A percentile compares a stretch with the other conserved stretches of the same genome.
Evolutionary conservation across 2,888 invertebrate species (phyloP).

Genomic region (Pyrgus malvae): DNA sequence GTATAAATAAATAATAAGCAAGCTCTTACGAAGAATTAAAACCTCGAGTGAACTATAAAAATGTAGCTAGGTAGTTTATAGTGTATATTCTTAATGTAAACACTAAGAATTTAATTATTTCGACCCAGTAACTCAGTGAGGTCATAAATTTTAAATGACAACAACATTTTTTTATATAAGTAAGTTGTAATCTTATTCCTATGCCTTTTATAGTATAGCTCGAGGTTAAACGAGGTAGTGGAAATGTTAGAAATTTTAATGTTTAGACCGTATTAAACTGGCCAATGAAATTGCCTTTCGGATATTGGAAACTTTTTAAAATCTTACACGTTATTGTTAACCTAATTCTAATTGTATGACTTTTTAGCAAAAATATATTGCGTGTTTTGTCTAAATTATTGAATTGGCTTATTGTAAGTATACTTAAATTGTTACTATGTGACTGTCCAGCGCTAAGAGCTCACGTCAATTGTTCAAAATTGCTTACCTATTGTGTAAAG

Average conservation of each 20-base stretch:
- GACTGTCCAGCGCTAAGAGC: conserved; percentile 49
- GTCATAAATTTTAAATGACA: too few relatives aligned
- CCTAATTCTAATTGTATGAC: conserved; percentile 43
- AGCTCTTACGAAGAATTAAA: background rate
- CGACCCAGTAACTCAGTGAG: background rate
- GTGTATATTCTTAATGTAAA: background rate
- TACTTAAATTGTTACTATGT: conserved; percentile 39
- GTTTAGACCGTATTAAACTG: conserved; percentile 45
- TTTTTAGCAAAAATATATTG: conserved; percentile 44
- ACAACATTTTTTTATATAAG: too few relatives aligned
- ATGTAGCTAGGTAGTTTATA: conserved; percentile 3
- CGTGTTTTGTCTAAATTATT: conserved; percentile 37
- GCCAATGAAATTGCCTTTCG: conserved; percentile 69
- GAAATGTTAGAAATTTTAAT: conserved; percentile 40
- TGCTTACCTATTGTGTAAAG: conserved; percentile 39
- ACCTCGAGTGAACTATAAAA: conserved; percentile 6
- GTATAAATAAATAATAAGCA: background rate
- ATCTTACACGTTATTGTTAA: conserved; percentile 44
- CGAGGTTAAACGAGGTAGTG: conserved; percentile 11
- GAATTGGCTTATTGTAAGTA: conserved; percentile 42
- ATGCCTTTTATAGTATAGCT: conserved; percentile 29
- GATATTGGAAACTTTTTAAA: conserved; percentile 48
- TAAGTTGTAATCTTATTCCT: background rate
- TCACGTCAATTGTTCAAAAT: conserved; percentile 57
- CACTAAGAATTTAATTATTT: background rate